Evolutionary conservation across 2,888 invertebrate genomes (phyloP).

Genomic region (Petrolisthes cinctipes): DNA sequence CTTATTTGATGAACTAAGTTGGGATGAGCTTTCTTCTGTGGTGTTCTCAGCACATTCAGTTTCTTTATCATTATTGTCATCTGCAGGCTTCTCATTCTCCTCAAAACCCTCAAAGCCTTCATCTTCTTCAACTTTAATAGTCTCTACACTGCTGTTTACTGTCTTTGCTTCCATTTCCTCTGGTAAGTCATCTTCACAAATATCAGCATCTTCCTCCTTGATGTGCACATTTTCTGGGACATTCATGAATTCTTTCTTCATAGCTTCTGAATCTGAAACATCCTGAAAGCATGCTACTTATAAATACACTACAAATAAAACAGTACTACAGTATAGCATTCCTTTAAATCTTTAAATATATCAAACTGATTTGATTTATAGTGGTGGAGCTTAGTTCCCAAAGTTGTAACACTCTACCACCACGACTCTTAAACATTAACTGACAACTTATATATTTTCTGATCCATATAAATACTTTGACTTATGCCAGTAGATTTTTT

Average conservation of each 20-base stretch:
- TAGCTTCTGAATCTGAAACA: not conserved
- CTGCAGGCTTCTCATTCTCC: slow-evolving; percentile 9
- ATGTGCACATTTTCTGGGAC: not conserved
- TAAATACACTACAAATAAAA: too few species aligned
- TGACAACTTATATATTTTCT: too few species aligned
- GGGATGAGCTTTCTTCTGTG: not conserved
- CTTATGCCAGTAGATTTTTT: too few species aligned
- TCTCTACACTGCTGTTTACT: not conserved
- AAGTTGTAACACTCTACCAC: too few species aligned
- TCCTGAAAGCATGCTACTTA: not conserved
- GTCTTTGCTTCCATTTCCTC: not conserved
- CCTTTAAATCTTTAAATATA: too few species aligned
- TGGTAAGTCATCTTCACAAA: not conserved
- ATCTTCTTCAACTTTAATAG: not conserved
- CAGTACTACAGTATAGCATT: too few species aligned
- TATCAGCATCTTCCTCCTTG: not conserved
- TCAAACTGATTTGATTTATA: too few species aligned
- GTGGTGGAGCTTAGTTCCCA: too few species aligned
- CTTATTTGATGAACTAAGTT: slow-evolving; percentile 18
- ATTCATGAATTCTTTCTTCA: not conserved
- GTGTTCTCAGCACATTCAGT: not conserved
- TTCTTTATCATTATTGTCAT: slow-evolving; percentile 7
- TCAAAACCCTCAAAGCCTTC: slow-evolving; percentile 41
- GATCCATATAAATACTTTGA: too few species aligned
- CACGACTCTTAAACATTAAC: too few species aligned